Percentiles rank a stretch among this genome's conserved stretches.
These are phyloP conservation scores for Acromyrmex echinatior DNA, from an alignment of 1,140 invertebrate species.

Conservation along the genomic window DNA sequence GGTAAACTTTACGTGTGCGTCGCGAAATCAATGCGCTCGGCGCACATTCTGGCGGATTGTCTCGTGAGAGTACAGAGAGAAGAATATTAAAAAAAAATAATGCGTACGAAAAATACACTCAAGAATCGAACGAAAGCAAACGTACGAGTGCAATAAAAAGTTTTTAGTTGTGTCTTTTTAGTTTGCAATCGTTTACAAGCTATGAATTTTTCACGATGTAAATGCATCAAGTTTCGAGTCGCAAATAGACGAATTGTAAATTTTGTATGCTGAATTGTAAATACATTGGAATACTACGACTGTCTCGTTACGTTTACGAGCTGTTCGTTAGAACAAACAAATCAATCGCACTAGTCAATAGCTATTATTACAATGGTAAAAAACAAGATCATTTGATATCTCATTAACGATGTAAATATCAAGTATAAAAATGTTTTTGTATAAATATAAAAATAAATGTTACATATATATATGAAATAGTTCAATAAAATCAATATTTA, in stretches of 20 bases:
- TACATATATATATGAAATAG: no score
- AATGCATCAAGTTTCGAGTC: constrained; percentile 28
- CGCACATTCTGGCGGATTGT: not conserved
- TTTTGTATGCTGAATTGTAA: not conserved
- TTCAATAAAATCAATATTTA: no score
- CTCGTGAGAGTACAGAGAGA: not conserved
- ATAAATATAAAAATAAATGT: no score
- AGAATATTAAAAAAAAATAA: constrained; percentile 10
- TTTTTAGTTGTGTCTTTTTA: constrained; percentile 25
- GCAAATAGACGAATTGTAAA: not conserved
- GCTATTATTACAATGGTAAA: not conserved
- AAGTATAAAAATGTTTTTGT: no score
- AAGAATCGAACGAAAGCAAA: not conserved
- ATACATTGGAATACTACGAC: not conserved
- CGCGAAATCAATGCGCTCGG: not conserved
- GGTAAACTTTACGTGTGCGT: not conserved
- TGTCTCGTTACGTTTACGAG: not conserved
- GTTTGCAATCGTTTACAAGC: constrained; percentile 12
- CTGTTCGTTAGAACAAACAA: not conserved
- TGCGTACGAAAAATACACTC: not conserved
- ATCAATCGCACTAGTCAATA: not conserved
- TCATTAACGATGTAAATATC: not conserved
- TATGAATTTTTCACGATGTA: constrained; percentile 44
- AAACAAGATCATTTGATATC: not conserved
- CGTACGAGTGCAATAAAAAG: not conserved